A percentile compares a stretch with the other conserved stretches of the same genome.
phyloP scores from a whole-genome alignment of 2,888 invertebrate genomes.

The Pycnomerus fuliginosus region DNA sequence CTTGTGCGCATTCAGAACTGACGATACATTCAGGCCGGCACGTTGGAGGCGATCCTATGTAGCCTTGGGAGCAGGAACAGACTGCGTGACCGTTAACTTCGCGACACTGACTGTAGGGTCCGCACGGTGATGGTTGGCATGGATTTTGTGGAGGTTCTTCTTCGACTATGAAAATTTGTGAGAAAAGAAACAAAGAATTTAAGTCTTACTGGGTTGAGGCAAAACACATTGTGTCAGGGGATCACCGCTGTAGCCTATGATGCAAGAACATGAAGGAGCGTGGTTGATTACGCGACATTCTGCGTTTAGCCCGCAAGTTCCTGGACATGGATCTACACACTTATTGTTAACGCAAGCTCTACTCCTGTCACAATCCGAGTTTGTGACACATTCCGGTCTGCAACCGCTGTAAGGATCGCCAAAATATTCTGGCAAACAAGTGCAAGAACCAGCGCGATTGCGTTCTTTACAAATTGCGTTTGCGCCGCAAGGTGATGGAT shows the following conservation, averaged over 20 bases:
- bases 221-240: slow-evolving; percentile 56
- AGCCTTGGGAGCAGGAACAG: slow-evolving; percentile 63
- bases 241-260: slow-evolving; percentile 61
- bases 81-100: slow-evolving; percentile 63
- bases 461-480: slow-evolving; percentile 66
- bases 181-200: slow-evolving; percentile 10
- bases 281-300: slow-evolving; percentile 65
- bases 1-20: slow-evolving; percentile 66
- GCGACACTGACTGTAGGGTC: slow-evolving; percentile 65
- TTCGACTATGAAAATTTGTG: slow-evolving; percentile 33
- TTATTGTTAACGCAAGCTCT: slow-evolving; percentile 68
- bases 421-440: slow-evolving; percentile 63
- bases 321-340: slow-evolving; percentile 62
- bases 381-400: slow-evolving; percentile 67
- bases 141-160: slow-evolving; percentile 52
- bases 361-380: slow-evolving; percentile 64
- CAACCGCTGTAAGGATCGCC: slow-evolving; percentile 68
- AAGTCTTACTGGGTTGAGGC: slow-evolving; percentile 47
- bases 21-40: slow-evolving; percentile 68
- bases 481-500: slow-evolving; percentile 67
- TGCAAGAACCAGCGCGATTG: slow-evolving; percentile 65
- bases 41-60: slow-evolving; percentile 64
- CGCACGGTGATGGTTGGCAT: slow-evolving; percentile 66
- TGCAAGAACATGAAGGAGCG: slow-evolving; percentile 65
- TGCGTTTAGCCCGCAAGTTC: slow-evolving; percentile 61